Evolutionary conservation across 2,113 vertebrate species (phyloP).

Genomic region (Oreocharis arfaki): DNA sequence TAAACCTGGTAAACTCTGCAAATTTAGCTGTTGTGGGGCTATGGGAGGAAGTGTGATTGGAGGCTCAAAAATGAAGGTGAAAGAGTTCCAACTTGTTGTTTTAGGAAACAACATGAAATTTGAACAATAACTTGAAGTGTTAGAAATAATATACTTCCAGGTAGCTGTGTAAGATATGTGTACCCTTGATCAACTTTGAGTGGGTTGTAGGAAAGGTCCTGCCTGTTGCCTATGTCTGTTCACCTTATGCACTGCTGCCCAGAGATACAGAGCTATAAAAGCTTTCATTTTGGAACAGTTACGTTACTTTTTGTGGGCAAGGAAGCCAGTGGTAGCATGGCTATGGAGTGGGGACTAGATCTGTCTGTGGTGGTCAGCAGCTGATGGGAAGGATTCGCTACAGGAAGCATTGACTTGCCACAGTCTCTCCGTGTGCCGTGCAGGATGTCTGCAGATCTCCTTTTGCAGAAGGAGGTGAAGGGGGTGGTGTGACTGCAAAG

Average conservation of each 20-base stretch:
- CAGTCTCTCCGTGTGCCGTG: not conserved
- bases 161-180: not conserved
- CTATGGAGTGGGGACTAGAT: accelerated
- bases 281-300: not conserved
- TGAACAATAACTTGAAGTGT: not conserved
- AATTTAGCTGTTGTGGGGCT: not conserved
- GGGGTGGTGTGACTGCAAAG: not conserved
- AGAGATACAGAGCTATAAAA: not conserved
- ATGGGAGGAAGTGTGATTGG: not conserved
- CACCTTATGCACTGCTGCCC: not conserved
- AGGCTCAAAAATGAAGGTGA: not conserved
- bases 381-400: accelerated
- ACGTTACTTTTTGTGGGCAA: not conserved
- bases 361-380: not conserved
- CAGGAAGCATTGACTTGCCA: not conserved
- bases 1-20: not conserved
- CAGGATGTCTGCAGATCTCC: not conserved
- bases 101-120: not conserved
- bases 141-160: not conserved
- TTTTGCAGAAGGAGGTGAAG: not conserved
- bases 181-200: not conserved
- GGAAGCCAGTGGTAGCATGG: not conserved
- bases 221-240: not conserved
- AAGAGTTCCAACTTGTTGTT: not conserved
- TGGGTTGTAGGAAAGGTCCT: not conserved